Percentiles rank a stretch among this genome's conserved stretches.
Conservation (phyloP, 2,797 vertebrate genomes). For the Poeciliopsis turneri region DNA sequence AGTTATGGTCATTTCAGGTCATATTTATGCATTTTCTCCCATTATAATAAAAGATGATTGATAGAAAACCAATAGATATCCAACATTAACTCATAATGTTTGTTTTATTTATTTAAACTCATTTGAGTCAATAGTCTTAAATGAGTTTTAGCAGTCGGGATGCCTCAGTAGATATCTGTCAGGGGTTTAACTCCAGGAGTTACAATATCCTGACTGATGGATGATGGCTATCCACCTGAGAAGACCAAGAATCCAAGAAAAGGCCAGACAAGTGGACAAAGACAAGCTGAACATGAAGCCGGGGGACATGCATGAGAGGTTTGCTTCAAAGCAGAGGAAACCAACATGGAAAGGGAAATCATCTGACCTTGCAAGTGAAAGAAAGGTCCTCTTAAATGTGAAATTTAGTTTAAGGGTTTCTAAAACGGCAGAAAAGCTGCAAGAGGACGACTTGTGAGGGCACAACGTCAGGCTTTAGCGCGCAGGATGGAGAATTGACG, state of each 20-base stretch:
- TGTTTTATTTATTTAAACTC: not conserved
- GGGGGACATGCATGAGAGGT: conserved; percentile 43
- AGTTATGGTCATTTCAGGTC: not conserved
- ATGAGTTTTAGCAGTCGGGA: conserved; percentile 47
- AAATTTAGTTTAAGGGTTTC: conserved; percentile 3
- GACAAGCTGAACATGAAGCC: conserved; percentile 53
- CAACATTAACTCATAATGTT: not conserved
- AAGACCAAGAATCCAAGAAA: conserved; percentile 48
- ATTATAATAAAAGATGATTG: not conserved
- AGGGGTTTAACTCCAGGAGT: conserved; percentile 50
- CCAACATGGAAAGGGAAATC: conserved; percentile 14
- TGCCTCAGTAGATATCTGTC: conserved; percentile 56
- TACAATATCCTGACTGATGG: conserved; percentile 55
- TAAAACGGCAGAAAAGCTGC: not conserved
- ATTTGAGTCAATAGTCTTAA: not conserved
- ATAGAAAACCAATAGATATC: not conserved
- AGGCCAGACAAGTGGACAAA: conserved; percentile 43
- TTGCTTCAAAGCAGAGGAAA: conserved; percentile 43
- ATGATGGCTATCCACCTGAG: conserved; percentile 65
- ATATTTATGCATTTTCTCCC: not conserved
- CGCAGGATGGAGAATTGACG: not conserved
- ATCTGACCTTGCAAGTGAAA: conserved; percentile 19
- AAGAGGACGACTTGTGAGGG: not conserved
- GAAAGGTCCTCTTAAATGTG: conserved; percentile 3
- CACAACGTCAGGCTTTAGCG: not conserved